Base-by-base conservation (phyloP, 2,888 invertebrate species). In the Odontocerum albicorne region DNA sequence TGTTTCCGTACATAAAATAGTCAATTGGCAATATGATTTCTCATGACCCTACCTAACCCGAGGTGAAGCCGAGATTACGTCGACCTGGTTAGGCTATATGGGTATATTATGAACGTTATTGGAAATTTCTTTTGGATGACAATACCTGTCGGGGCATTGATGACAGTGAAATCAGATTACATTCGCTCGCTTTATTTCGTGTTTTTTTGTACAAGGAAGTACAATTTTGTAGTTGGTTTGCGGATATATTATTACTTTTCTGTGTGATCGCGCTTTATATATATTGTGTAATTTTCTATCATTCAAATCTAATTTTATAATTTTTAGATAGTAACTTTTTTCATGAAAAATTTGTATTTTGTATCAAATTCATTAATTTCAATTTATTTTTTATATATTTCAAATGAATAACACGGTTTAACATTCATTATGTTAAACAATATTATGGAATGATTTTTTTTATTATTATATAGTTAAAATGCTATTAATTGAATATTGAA, bases 111-210 rank as follows among this genome's bases (percentile, higher is more conserved):
- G 43, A 42, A 32, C 50, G 54, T 54, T 58, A 58, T 58, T 54
- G 50, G 54, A 50, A 58, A 58, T 54, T 46, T 54, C 42, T 46
- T 50, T 54, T 10, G 43, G 42, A 54, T 42, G 54, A 58, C 58
- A 58, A 58, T 58, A 47, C 46, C 54, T 58, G 58, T 55, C 58
- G 55, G 54, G 45, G 46, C 49, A 43, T 32, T 33, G 58, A 58
- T 58, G 46, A 56, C 49, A 55, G 58, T 47, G 49, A 50, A 55
- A 59, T 54, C 57, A 54, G 55, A 54, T 55, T 35, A 39, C 50
- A 36, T 50, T 49, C 33, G 43, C 54, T 49, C 45, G 47, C 46
- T 36, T 42, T 45, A 45, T n/a, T 53, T 49, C 22, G 31, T 21
- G 42, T 50, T 49, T 49, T 50, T 50, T 27, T 43, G 21, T 27